Conservation (phyloP, 1,140 invertebrate genomes). For the Ooceraea biroi region DNA sequence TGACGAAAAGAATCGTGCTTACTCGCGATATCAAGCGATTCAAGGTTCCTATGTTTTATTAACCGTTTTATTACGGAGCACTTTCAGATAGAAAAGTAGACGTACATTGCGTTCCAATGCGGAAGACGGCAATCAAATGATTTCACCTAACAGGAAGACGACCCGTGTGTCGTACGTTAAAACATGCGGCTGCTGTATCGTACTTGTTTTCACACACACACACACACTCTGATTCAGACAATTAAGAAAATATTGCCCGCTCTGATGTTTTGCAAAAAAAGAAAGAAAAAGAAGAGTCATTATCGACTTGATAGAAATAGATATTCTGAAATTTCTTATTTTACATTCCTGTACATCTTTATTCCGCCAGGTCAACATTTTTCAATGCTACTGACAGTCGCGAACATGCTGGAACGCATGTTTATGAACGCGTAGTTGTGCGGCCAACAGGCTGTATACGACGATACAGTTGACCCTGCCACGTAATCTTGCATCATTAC, state of each 20-base stretch:
- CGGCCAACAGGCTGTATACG: not conserved
- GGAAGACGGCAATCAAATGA: conserved; percentile 61
- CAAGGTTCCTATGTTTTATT: no score
- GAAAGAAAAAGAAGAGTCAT: no score
- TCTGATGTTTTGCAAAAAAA: no score
- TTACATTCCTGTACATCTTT: no score
- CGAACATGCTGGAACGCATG: not conserved
- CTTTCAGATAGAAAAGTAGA: conserved; percentile 34
- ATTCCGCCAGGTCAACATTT: no score
- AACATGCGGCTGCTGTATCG: conserved; percentile 18
- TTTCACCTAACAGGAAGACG: conserved; percentile 64
- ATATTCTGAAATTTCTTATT: no score
- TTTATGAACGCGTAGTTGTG: conserved; percentile 35
- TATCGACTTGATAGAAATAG: no score
- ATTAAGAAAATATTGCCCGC: no score
- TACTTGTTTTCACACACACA: conserved; percentile 1
- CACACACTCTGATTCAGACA: conserved; percentile 1
- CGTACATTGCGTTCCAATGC: conserved; percentile 49
- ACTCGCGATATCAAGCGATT: no score
- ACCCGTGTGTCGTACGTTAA: conserved; percentile 26
- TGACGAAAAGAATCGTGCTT: no score
- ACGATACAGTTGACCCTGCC: conserved; percentile 55
- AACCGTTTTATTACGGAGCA: no score
- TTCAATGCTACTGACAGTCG: no score
- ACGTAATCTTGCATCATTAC: conserved; percentile 67